phyloP scores from a whole-genome alignment of 2,797 vertebrate species.

The Monodelphis domestica region DNA sequence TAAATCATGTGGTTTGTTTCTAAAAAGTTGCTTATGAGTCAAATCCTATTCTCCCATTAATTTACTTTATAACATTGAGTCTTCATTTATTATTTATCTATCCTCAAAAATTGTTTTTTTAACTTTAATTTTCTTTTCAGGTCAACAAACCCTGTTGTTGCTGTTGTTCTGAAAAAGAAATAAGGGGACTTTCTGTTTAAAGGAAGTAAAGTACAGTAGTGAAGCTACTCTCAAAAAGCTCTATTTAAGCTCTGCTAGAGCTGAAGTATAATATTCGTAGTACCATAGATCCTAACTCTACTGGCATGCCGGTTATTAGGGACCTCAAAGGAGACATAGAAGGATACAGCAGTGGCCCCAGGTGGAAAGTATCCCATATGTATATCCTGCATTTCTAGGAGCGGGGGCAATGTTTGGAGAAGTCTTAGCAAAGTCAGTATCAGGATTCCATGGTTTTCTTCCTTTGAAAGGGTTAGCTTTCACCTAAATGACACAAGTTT shows the following conservation, averaged over 20 bases:
- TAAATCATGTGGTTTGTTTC: constrained; percentile 26
- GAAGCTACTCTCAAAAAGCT: not conserved
- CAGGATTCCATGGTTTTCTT: not conserved
- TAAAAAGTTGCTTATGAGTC: constrained; percentile 60
- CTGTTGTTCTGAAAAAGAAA: constrained; percentile 62
- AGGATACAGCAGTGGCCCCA: not conserved
- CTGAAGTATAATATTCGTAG: not conserved
- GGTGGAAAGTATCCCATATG: not conserved
- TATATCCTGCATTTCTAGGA: too few relatives aligned
- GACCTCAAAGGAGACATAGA: not conserved
- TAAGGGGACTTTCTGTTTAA: constrained; percentile 53
- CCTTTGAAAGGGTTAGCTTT: not conserved
- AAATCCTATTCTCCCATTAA: constrained; percentile 61
- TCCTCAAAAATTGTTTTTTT: constrained; percentile 55
- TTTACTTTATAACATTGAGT: constrained; percentile 17
- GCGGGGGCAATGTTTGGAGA: not conserved
- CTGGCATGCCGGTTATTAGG: not conserved
- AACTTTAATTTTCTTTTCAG: constrained; percentile 12
- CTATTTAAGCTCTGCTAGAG: not conserved
- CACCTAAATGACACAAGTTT: not conserved
- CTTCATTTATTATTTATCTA: constrained; percentile 52
- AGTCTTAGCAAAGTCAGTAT: not conserved
- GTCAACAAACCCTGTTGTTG: constrained; percentile 35
- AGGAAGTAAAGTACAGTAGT: not conserved
- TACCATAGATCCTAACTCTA: not conserved